Conservation (phyloP, 1,140 invertebrate genomes). For the Pseudomyrmex dendroicus region DNA sequence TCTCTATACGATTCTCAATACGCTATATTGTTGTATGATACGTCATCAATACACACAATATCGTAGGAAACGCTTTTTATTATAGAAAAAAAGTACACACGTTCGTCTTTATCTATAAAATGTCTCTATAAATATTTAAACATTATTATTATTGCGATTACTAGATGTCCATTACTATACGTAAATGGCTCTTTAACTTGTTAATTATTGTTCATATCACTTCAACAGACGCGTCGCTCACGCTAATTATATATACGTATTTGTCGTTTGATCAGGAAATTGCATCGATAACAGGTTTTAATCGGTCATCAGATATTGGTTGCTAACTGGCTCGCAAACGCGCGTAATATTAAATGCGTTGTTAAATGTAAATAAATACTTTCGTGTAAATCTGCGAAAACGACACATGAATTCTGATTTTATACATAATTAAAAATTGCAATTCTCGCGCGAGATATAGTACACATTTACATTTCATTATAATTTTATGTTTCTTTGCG, state of each 20-base stretch:
- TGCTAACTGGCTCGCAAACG: neutral
- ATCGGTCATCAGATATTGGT: neutral
- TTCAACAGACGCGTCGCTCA: neutral
- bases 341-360: neutral
- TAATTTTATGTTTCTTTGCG: neutral
- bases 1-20: too few relatives aligned
- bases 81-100: too few relatives aligned
- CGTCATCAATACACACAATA: too few relatives aligned
- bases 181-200: neutral
- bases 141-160: too few relatives aligned
- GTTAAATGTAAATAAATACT: neutral
- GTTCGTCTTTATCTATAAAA: too few relatives aligned
- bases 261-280: constrained; percentile 9
- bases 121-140: too few relatives aligned
- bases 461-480: neutral
- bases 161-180: neutral
- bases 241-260: neutral
- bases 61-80: too few relatives aligned
- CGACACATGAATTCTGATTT: neutral
- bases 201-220: neutral
- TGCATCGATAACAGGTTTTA: neutral
- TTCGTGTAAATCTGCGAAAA: neutral
- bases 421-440: neutral
- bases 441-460: neutral
- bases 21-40: too few relatives aligned